Percentiles rank a stretch among this genome's conserved stretches.
These are phyloP conservation scores for Arvicanthis niloticus DNA, from an alignment of 2,113 vertebrate species.

Conservation along the genomic window DNA sequence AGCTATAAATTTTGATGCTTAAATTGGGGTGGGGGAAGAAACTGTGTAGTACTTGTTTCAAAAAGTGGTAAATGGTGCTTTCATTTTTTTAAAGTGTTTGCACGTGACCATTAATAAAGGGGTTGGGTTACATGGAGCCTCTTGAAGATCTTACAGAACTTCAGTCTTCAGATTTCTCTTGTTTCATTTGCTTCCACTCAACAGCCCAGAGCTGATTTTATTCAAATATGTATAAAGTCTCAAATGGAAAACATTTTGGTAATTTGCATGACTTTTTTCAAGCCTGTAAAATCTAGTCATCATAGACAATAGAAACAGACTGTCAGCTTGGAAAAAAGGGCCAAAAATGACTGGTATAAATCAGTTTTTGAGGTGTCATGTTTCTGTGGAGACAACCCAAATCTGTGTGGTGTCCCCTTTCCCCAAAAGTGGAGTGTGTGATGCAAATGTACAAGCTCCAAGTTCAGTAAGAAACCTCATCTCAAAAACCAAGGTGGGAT, in stretches of 20 bases:
- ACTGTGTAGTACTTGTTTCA: slow-evolving; percentile 83
- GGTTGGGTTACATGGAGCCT: slow-evolving; percentile 70
- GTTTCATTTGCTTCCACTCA: slow-evolving; percentile 72
- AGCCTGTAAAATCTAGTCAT: slow-evolving; percentile 81
- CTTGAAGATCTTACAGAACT: slow-evolving; percentile 79
- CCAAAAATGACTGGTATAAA: slow-evolving; percentile 77
- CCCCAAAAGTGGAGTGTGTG: slow-evolving; percentile 49
- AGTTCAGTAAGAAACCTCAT: not conserved
- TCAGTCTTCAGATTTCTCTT: slow-evolving; percentile 71
- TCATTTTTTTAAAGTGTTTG: slow-evolving; percentile 87
- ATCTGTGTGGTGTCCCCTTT: slow-evolving; percentile 38
- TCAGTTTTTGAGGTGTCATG: slow-evolving; percentile 68
- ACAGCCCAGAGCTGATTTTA: slow-evolving; percentile 79
- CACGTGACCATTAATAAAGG: slow-evolving; percentile 85
- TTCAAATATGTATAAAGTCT: slow-evolving; percentile 81
- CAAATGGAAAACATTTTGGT: slow-evolving; percentile 84
- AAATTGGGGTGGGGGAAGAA: slow-evolving; percentile 85
- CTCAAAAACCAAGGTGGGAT: not conserved
- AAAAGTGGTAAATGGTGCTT: slow-evolving; percentile 86
- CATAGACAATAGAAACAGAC: slow-evolving; percentile 81
- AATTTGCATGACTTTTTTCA: slow-evolving; percentile 79
- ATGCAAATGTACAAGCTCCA: not conserved
- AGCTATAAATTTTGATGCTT: slow-evolving; percentile 86
- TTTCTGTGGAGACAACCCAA: slow-evolving; percentile 63
- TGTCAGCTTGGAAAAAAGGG: slow-evolving; percentile 77